These are phyloP conservation scores for Macrocentrus cingulum DNA, from an alignment of 1,140 invertebrate species.

Conservation along the genomic window DNA sequence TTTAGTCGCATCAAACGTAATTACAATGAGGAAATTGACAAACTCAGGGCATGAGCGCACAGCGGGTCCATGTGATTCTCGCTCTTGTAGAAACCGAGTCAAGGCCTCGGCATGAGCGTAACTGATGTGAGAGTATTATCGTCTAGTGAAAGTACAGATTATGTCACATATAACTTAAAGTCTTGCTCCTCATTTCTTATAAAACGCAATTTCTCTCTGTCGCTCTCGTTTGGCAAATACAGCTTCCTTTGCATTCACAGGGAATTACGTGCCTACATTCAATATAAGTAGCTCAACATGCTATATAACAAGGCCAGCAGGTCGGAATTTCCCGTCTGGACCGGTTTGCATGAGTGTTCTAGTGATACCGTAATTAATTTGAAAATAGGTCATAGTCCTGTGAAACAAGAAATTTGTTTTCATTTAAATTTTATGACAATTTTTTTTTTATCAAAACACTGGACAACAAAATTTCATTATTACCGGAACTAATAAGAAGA, in stretches of 20 bases:
- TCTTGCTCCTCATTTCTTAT: constrained; percentile 19
- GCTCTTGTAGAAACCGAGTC: constrained; percentile 41
- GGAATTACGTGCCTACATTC: constrained; percentile 1
- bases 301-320: constrained; percentile 39
- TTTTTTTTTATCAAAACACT: too few relatives aligned
- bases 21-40: background rate
- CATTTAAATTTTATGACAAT: too few relatives aligned
- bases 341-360: background rate
- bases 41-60: background rate
- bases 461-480: too few relatives aligned
- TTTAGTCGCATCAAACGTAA: background rate
- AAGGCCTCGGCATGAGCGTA: constrained; percentile 42
- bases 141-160: constrained; percentile 47
- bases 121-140: constrained; percentile 33
- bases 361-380: too few relatives aligned
- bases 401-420: too few relatives aligned
- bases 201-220: constrained; percentile 30
- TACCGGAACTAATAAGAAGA: too few relatives aligned
- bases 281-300: background rate
- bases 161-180: constrained; percentile 39
- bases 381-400: too few relatives aligned
- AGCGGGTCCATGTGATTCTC: constrained; percentile 13
- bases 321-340: constrained; percentile 29
- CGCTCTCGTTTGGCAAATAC: background rate
- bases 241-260: background rate